Evolutionary conservation across 2,797 vertebrate genomes (phyloP).

Genomic region (Sebastes vulpes): DNA sequence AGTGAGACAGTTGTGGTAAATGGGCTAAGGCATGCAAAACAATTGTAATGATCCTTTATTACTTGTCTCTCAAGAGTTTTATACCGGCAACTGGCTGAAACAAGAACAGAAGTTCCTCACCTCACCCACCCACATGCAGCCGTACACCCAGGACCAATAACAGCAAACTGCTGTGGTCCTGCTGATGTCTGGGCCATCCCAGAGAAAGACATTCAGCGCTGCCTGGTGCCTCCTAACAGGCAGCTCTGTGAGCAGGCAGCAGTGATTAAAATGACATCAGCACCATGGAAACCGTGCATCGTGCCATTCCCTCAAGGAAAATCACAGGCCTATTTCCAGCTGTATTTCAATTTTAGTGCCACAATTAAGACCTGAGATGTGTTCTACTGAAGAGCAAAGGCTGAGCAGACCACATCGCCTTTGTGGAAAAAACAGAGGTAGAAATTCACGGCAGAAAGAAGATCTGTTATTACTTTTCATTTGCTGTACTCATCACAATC

Average conservation of each 20-base stretch:
- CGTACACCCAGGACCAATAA: conserved; percentile 28
- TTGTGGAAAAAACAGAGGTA: neutral
- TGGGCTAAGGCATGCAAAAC: neutral
- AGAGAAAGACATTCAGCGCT: conserved; percentile 30
- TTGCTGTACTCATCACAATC: neutral
- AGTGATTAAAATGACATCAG: conserved; percentile 82
- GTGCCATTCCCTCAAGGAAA: conserved; percentile 69
- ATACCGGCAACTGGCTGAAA: neutral
- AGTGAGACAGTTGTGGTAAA: neutral
- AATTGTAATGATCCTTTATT: neutral
- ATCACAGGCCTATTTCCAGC: conserved; percentile 58
- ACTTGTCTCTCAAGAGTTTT: neutral
- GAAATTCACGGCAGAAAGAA: neutral
- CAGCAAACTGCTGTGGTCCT: conserved; percentile 30
- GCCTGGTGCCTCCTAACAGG: conserved; percentile 25
- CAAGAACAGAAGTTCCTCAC: conserved; percentile 8
- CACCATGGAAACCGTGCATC: conserved; percentile 59
- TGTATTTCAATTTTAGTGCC: conserved; percentile 70
- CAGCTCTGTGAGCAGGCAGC: conserved; percentile 17
- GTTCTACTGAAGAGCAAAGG: conserved; percentile 27
- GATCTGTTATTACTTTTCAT: neutral
- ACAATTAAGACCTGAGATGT: conserved; percentile 61
- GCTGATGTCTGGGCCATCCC: conserved; percentile 38
- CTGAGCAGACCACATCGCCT: neutral
- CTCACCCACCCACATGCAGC: conserved; percentile 13